These are phyloP conservation scores for Tinea semifulvella DNA, from an alignment of 2,888 invertebrate genomes.

Conservation along the genomic window DNA sequence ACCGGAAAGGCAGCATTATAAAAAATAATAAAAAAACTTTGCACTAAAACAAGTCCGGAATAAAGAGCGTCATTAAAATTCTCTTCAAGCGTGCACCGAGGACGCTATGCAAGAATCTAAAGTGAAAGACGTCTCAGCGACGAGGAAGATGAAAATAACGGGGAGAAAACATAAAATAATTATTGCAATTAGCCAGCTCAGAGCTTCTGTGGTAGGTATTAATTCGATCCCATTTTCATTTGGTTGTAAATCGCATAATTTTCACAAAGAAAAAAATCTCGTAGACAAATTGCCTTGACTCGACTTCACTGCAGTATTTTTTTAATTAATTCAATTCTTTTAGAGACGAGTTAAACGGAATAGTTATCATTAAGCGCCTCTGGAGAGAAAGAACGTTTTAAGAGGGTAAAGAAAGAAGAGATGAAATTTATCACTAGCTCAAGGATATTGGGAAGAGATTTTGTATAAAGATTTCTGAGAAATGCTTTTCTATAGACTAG, in stretches of 20 bases:
- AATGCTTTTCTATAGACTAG: conserved; percentile 8
- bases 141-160: conserved; percentile 21
- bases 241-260: conserved; percentile 22
- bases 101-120: conserved; percentile 14
- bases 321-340: conserved; percentile 41
- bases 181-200: conserved; percentile 19
- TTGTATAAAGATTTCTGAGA: neutral
- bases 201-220: conserved; percentile 1
- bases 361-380: neutral
- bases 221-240: conserved; percentile 17
- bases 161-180: conserved; percentile 23
- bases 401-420: neutral
- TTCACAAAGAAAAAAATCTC: conserved; percentile 21
- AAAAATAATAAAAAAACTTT: neutral
- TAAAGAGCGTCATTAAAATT: conserved; percentile 30
- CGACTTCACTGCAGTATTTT: conserved; percentile 18
- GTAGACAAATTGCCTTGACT: conserved; percentile 26
- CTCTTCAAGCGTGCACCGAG: conserved; percentile 25
- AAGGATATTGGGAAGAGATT: neutral
- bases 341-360: conserved; percentile 16
- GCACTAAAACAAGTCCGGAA: neutral
- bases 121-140: conserved; percentile 23
- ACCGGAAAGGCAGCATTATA: neutral
- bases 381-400: neutral
- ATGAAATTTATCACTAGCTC: neutral